These are phyloP conservation scores for Trypoxylon attenuatum DNA, from an alignment of 2,888 invertebrate genomes.

Conservation along the genomic window DNA sequence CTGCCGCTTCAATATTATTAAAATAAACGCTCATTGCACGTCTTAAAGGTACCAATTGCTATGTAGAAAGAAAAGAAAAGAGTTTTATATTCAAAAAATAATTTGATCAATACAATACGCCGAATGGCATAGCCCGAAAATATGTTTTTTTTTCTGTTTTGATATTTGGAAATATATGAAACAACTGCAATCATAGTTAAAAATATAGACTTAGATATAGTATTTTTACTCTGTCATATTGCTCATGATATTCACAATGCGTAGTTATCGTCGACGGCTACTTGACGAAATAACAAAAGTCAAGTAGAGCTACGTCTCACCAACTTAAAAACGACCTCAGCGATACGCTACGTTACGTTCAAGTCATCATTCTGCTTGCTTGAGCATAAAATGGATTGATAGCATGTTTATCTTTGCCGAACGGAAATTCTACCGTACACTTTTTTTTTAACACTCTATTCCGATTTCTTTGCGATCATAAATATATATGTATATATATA, in stretches of 20 bases:
- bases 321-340: constrained; percentile 12
- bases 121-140: constrained; percentile 35
- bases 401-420: background rate
- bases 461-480: constrained; percentile 10
- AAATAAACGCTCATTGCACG: background rate
- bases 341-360: background rate
- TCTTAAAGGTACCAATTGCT: background rate
- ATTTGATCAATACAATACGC: constrained; percentile 19
- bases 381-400: constrained; percentile 15
- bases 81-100: constrained; percentile 8
- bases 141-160: constrained; percentile 24
- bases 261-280: constrained; percentile 8
- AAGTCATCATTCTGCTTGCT: background rate
- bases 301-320: constrained; percentile 18
- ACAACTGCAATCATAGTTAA: constrained; percentile 24
- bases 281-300: constrained; percentile 7
- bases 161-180: constrained; percentile 34
- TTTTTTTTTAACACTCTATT: constrained; percentile 17
- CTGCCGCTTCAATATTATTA: too few species aligned
- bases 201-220: constrained; percentile 29
- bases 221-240: constrained; percentile 30
- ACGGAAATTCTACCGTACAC: constrained; percentile 15
- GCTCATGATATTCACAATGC: constrained; percentile 36
- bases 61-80: background rate
- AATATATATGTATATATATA: too few species aligned